These are phyloP conservation scores for Anagrus nilaparvatae DNA, from an alignment of 1,140 invertebrate genomes.

Conservation along the genomic window DNA sequence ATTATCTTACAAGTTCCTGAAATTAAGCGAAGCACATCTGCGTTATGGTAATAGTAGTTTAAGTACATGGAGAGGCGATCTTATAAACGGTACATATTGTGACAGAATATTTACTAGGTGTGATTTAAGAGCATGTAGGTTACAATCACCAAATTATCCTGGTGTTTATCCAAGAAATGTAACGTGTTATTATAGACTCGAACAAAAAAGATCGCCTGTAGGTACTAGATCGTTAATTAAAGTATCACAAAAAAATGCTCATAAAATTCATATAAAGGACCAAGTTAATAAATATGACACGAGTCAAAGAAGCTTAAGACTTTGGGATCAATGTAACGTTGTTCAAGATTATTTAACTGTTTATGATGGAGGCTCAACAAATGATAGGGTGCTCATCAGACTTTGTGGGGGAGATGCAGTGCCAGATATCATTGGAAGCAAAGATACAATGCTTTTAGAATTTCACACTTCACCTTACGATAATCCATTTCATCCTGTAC, in stretches of 20 bases:
- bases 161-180: slow-evolving; percentile 77
- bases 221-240: slow-evolving; percentile 64
- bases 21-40: slow-evolving; percentile 59
- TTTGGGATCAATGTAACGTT: slow-evolving; percentile 71
- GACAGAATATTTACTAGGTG: slow-evolving; percentile 60
- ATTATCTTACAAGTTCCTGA: slow-evolving; percentile 70
- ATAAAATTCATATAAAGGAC: slow-evolving; percentile 71
- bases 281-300: slow-evolving; percentile 65
- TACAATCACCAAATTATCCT: slow-evolving; percentile 78
- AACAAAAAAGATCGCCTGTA: slow-evolving; percentile 55
- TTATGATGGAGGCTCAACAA: slow-evolving; percentile 65
- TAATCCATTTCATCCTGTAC: slow-evolving; percentile 70
- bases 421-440: slow-evolving; percentile 68
- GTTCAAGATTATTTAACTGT: slow-evolving; percentile 74
- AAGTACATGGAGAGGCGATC: slow-evolving; percentile 58
- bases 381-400: slow-evolving; percentile 62
- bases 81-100: slow-evolving; percentile 63
- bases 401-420: slow-evolving; percentile 75
- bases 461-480: slow-evolving; percentile 74
- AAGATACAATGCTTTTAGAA: slow-evolving; percentile 66
- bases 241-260: slow-evolving; percentile 62
- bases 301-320: slow-evolving; percentile 62
- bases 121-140: slow-evolving; percentile 49
- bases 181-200: slow-evolving; percentile 69
- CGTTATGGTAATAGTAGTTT: slow-evolving; percentile 65